Evolutionary conservation across 2,113 vertebrate species (phyloP).

Genomic region (Chaetodon trifascialis): DNA sequence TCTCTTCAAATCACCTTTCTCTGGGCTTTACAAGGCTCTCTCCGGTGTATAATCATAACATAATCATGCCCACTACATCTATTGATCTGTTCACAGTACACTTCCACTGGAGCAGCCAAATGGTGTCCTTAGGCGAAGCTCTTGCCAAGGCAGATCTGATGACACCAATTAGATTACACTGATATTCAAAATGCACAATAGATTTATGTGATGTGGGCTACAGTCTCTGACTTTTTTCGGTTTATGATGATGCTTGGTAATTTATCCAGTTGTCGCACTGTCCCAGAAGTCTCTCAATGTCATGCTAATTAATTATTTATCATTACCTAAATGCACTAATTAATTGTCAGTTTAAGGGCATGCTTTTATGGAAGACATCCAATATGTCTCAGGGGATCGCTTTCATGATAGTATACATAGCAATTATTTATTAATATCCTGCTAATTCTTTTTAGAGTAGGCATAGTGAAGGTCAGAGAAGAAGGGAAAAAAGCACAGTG

Average conservation of each 20-base stretch:
- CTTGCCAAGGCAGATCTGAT: constrained; percentile 67
- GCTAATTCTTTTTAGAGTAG: constrained; percentile 67
- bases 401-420: constrained; percentile 65
- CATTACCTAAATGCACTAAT: constrained; percentile 70
- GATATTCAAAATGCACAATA: constrained; percentile 63
- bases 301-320: constrained; percentile 75
- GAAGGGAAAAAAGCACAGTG: constrained; percentile 48
- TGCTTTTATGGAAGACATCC: constrained; percentile 59
- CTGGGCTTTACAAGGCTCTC: constrained; percentile 55
- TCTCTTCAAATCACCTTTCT: constrained; percentile 67
- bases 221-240: constrained; percentile 29
- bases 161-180: constrained; percentile 67
- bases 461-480: constrained; percentile 77
- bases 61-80: constrained; percentile 69
- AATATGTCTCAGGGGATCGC: constrained; percentile 62
- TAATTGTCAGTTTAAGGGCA: constrained; percentile 74
- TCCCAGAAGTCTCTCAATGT: constrained; percentile 69
- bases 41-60: constrained; percentile 70
- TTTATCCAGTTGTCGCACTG: constrained; percentile 56
- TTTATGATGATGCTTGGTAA: constrained; percentile 11
- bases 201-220: constrained; percentile 34
- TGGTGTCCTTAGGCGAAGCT: constrained; percentile 52
- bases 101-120: constrained; percentile 68
- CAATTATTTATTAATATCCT: constrained; percentile 72
- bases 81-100: constrained; percentile 67